Conservation (phyloP, 2,113 vertebrate genomes). For the Malurus alboscapulatus region DNA sequence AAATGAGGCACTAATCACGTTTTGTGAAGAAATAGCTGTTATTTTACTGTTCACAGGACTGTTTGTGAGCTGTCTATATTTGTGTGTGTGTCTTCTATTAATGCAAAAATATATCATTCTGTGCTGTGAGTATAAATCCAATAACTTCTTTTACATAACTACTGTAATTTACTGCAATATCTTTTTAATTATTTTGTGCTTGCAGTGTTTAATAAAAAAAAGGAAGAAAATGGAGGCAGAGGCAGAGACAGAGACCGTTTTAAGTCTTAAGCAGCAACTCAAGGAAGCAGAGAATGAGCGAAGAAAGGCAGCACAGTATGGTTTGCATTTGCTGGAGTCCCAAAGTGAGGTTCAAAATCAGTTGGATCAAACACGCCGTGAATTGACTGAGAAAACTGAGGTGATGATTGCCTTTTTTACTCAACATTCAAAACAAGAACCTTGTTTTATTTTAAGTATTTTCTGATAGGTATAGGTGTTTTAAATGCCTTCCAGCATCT, state of each 20-base stretch:
- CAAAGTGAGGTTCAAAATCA: conserved; percentile 84
- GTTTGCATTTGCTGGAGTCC: conserved; percentile 85
- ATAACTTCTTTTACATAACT: neutral
- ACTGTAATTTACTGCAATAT: neutral
- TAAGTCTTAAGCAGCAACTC: conserved; percentile 77
- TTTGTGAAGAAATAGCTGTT: neutral
- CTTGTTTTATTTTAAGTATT: neutral
- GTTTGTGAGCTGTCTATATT: neutral
- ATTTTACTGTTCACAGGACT: neutral
- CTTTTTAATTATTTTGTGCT: neutral
- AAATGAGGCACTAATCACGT: neutral
- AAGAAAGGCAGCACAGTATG: conserved; percentile 88
- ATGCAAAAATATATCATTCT: neutral
- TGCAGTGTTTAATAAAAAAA: neutral
- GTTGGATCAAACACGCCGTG: conserved; percentile 84
- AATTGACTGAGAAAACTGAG: conserved; percentile 84
- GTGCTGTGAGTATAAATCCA: neutral
- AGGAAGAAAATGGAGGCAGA: conserved; percentile 60
- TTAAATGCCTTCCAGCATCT: neutral
- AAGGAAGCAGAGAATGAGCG: conserved; percentile 83
- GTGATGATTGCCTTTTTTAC: conserved; percentile 54
- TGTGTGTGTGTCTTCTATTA: neutral
- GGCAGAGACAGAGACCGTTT: conserved; percentile 53
- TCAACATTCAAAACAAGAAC: neutral
- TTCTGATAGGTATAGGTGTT: neutral